Conservation (phyloP, 2,888 invertebrate genomes). For the Neoscelio sp. region DNA sequence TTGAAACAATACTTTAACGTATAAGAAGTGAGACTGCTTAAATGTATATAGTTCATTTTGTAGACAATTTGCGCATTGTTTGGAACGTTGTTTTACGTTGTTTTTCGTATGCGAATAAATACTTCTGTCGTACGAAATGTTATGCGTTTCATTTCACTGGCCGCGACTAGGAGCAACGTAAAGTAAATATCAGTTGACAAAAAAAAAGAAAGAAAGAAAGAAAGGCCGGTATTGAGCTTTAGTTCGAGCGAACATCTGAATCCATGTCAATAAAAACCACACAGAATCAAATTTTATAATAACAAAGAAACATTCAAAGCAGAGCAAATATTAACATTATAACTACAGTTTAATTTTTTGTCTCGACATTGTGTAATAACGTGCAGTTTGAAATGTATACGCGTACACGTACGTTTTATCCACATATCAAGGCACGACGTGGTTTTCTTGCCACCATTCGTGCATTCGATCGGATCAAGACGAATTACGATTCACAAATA, state of each 20-base stretch:
- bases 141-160: conserved; percentile 42
- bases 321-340: too few species aligned
- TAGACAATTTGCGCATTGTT: too few species aligned
- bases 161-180: neutral
- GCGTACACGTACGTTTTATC: conserved; percentile 15
- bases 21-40: too few species aligned
- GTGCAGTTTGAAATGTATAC: conserved; percentile 2
- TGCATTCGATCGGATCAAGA: neutral
- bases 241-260: neutral
- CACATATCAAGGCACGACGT: conserved; percentile 55
- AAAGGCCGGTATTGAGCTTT: too few species aligned
- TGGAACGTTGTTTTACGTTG: too few species aligned
- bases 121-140: conserved; percentile 25
- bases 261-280: conserved; percentile 21
- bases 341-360: too few species aligned
- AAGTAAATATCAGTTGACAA: neutral
- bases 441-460: conserved; percentile 3
- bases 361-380: neutral
- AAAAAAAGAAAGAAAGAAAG: neutral
- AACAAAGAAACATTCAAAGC: too few species aligned
- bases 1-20: too few species aligned
- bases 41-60: too few species aligned
- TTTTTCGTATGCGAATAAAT: conserved; percentile 49
- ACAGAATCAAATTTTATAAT: conserved; percentile 14
- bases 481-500: too few species aligned